phyloP scores from a whole-genome alignment of 2,797 vertebrate genomes.

The Nannoperca australis region DNA sequence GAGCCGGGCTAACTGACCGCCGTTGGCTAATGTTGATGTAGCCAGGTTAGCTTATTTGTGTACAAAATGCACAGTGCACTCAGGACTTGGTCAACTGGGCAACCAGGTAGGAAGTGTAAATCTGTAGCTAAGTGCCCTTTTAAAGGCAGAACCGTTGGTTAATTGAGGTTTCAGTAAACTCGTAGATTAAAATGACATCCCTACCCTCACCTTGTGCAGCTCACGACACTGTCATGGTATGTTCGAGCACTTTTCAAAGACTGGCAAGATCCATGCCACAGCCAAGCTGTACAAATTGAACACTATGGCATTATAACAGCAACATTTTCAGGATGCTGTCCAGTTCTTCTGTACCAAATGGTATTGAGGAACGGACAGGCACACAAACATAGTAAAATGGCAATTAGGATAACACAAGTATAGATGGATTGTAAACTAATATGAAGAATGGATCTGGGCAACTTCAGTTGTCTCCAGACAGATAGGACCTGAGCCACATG shows the following conservation, averaged over 20 bases:
- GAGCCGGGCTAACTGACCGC: neutral
- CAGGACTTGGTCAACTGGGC: neutral
- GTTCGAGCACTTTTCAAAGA: neutral
- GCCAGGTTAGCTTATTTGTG: slow-evolving; percentile 14
- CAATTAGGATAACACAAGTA: too few species aligned
- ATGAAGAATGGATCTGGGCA: too few species aligned
- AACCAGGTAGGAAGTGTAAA: neutral
- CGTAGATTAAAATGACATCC: neutral
- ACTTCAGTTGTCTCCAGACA: too few species aligned
- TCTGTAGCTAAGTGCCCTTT: neutral
- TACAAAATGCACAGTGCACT: neutral
- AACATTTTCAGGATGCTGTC: neutral
- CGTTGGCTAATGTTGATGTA: neutral
- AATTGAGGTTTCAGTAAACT: neutral
- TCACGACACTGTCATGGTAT: neutral
- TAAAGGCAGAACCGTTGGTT: neutral
- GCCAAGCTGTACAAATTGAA: neutral
- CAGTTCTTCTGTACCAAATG: neutral
- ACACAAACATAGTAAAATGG: too few species aligned
- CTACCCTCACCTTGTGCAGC: neutral
- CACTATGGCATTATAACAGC: too few species aligned
- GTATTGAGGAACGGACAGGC: neutral
- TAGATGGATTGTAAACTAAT: too few species aligned
- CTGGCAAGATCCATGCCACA: neutral
- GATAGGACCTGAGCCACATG: too few species aligned